Percentiles rank a stretch among this genome's conserved stretches.
These are phyloP conservation scores for Pica pica DNA, from an alignment of 2,113 vertebrate genomes.

Conservation along the genomic window DNA sequence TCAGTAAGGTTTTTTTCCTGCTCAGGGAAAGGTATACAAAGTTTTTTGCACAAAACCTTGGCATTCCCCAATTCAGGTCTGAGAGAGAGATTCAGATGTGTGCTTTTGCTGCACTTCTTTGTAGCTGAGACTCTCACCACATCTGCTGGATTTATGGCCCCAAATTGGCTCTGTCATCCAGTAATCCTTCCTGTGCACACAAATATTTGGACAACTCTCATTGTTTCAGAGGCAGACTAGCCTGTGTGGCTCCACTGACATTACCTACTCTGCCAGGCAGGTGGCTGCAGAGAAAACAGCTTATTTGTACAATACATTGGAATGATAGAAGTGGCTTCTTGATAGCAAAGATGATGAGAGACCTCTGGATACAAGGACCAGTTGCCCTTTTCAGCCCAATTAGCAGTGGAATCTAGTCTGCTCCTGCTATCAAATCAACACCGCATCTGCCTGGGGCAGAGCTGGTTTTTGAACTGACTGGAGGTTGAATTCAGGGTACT, in stretches of 20 bases:
- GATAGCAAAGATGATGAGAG: neutral
- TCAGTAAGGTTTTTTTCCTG: neutral
- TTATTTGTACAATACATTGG: neutral
- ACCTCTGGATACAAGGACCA: neutral
- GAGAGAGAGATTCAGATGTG: neutral
- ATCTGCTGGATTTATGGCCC: neutral
- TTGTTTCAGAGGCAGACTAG: constrained; percentile 4
- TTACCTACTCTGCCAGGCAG: constrained; percentile 46
- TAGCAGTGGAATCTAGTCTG: neutral
- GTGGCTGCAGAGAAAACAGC: constrained; percentile 51
- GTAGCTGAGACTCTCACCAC: neutral
- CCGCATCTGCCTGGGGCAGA: accelerated
- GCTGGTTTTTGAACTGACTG: neutral
- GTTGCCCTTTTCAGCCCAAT: neutral
- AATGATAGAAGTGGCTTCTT: neutral
- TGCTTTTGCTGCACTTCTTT: neutral
- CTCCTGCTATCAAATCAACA: neutral
- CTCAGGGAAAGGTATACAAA: neutral
- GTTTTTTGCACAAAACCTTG: neutral
- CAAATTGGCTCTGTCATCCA: neutral
- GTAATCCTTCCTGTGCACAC: neutral
- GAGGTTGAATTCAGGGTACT: neutral
- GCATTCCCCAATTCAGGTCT: neutral
- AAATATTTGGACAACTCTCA: neutral
- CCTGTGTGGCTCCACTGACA: neutral